Evolutionary conservation across 2,888 invertebrate species (phyloP).

Genomic region (Mystacides longicornis): DNA sequence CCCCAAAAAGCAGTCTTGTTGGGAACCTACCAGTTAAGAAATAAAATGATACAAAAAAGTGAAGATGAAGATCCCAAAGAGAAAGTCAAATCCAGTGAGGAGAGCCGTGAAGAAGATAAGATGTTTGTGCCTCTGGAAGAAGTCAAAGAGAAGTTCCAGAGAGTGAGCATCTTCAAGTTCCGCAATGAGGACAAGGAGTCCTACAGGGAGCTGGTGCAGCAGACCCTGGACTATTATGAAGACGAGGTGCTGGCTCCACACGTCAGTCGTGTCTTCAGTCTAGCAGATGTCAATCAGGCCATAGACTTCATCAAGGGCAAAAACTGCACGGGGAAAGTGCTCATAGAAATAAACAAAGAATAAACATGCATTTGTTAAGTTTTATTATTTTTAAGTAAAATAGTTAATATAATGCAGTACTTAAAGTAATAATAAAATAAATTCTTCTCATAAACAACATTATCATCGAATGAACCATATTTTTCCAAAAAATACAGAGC

Average conservation of each 20-base stretch:
- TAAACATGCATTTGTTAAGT: conserved; percentile 20
- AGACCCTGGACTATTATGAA: conserved; percentile 53
- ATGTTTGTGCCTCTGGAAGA: conserved; percentile 27
- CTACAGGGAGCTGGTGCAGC: conserved; percentile 50
- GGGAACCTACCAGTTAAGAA: conserved; percentile 12
- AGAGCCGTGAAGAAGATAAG: conserved; percentile 40
- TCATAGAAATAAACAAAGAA: conserved; percentile 34
- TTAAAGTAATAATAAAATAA: neutral
- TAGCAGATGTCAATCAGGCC: conserved; percentile 55
- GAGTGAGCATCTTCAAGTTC: conserved; percentile 45
- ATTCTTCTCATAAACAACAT: neutral
- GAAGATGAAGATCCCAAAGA: neutral
- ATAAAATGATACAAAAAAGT: neutral
- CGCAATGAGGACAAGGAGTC: conserved; percentile 43
- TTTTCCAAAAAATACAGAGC: conserved; percentile 17
- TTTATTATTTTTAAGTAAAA: conserved; percentile 15
- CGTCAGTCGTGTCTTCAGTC: conserved; percentile 45
- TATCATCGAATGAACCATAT: too few species aligned
- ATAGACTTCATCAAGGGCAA: conserved; percentile 48
- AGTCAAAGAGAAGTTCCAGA: conserved; percentile 39
- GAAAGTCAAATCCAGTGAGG: conserved; percentile 27
- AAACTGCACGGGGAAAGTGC: conserved; percentile 56
- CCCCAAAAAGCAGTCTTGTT: conserved; percentile 8
- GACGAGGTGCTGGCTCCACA: conserved; percentile 55
- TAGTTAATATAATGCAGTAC: conserved; percentile 3